A percentile compares a stretch with the other conserved stretches of the same genome.
Conservation (phyloP, 2,888 invertebrate genomes). For the Drosophila villosipedis region DNA sequence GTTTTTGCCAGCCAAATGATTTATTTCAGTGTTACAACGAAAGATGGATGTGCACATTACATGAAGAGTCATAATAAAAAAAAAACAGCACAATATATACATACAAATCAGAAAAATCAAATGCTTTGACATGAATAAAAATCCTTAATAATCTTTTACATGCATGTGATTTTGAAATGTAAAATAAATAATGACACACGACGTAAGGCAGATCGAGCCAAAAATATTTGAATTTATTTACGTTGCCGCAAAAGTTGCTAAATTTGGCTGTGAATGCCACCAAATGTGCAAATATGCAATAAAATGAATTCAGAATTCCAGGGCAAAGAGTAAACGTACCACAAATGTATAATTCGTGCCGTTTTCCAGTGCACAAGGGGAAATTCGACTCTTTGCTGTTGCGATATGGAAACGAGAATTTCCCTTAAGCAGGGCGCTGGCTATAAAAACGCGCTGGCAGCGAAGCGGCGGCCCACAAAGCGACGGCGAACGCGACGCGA, state of each 20-base stretch:
- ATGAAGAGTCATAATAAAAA: background rate
- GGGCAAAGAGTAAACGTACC: constrained; percentile 27
- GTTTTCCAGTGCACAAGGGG: constrained; percentile 18
- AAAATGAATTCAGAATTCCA: background rate
- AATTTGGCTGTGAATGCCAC: background rate
- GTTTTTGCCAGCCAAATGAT: background rate
- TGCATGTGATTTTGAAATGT: background rate
- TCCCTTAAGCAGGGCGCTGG: constrained; percentile 33
- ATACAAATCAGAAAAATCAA: background rate
- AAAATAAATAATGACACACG: background rate
- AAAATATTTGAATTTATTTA: background rate
- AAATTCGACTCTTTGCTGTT: constrained; percentile 18
- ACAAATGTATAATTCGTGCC: background rate
- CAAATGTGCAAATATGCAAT: background rate
- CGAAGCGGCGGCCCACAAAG: constrained; percentile 41
- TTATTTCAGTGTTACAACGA: background rate
- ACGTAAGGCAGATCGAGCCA: background rate
- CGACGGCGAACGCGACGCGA: constrained; percentile 59
- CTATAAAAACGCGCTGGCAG: constrained; percentile 58
- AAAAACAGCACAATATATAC: background rate
- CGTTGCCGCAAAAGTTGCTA: background rate
- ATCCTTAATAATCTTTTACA: background rate
- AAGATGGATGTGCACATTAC: background rate
- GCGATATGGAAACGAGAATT: constrained; percentile 19
- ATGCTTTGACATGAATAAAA: background rate